A percentile compares a stretch with the other conserved stretches of the same genome.
Evolutionary conservation across 1,140 invertebrate species (phyloP).

Genomic region (Panulirus ornatus): DNA sequence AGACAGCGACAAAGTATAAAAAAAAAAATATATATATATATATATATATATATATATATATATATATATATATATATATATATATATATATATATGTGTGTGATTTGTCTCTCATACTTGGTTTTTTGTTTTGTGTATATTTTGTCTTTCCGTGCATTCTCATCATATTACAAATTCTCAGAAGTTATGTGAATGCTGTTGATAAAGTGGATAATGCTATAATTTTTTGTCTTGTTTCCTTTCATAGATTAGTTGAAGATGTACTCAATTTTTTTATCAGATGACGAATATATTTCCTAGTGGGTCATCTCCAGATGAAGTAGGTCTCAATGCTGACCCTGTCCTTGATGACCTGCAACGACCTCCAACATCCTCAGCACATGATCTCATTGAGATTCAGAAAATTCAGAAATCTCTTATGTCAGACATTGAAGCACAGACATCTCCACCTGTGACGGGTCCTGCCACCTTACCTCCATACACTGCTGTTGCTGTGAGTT

Average conservation of each 20-base stretch:
- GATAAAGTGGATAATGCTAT: too few species aligned
- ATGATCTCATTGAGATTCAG: constrained; percentile 59
- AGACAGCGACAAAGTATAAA: too few species aligned
- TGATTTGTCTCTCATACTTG: too few species aligned
- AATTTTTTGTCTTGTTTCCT: not conserved
- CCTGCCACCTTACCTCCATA: constrained; percentile 48
- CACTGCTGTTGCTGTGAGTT: constrained; percentile 55
- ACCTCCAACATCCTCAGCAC: constrained; percentile 39
- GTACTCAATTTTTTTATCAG: constrained; percentile 32
- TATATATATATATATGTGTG: constrained; percentile 15
- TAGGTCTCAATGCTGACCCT: constrained; percentile 2
- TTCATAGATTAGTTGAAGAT: too few species aligned
- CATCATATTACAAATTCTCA: too few species aligned
- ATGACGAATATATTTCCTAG: constrained; percentile 48
- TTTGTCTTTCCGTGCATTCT: too few species aligned
- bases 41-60: constrained; percentile 30
- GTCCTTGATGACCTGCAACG: constrained; percentile 38
- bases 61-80: constrained; percentile 33
- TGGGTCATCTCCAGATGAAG: constrained; percentile 12
- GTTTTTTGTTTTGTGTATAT: too few species aligned
- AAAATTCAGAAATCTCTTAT: constrained; percentile 62
- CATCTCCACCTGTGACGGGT: constrained; percentile 31
- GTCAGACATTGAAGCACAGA: constrained; percentile 42
- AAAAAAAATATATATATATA: too few species aligned
- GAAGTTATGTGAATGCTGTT: too few species aligned